Conservation (phyloP, 1,140 invertebrate species). For the Aradophagus sp. region DNA sequence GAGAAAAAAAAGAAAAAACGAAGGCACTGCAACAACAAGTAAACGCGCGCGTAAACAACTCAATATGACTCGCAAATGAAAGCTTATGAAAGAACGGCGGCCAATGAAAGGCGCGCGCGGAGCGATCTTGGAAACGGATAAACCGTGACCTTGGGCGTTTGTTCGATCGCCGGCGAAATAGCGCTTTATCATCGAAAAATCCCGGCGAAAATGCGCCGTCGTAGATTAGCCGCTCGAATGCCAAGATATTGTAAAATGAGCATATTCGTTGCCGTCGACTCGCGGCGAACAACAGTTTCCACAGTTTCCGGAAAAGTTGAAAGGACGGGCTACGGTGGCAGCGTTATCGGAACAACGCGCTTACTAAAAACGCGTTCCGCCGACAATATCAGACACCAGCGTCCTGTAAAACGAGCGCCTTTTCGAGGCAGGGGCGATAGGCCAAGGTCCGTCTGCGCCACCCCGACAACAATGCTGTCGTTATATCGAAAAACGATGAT, state of each 20-base stretch:
- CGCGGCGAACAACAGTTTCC: conserved; percentile 44
- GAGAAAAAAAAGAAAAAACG: too few species aligned
- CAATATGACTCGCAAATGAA: too few species aligned
- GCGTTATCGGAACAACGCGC: conserved; percentile 49
- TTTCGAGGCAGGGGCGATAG: conserved; percentile 41
- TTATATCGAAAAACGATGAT: conserved; percentile 53
- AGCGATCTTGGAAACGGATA: too few species aligned
- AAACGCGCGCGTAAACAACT: too few species aligned
- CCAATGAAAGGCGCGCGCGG: too few species aligned
- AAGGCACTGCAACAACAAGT: too few species aligned
- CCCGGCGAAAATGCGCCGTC: conserved; percentile 18
- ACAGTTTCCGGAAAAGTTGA: conserved; percentile 44
- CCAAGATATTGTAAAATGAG: conserved; percentile 44
- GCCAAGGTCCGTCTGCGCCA: too few species aligned
- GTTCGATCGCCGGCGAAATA: too few species aligned
- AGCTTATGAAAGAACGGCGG: too few species aligned
- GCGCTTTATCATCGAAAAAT: conserved; percentile 6
- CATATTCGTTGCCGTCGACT: conserved; percentile 46
- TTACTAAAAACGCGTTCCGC: conserved; percentile 54
- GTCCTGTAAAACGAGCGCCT: conserved; percentile 54
- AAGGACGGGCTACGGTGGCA: conserved; percentile 27
- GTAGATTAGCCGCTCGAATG: conserved; percentile 29
- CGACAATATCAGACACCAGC: conserved; percentile 56
- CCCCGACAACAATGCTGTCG: conserved; percentile 34
- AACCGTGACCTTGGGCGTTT: too few species aligned